Base-by-base conservation (phyloP, 2,888 invertebrate species). In the Dromius quadrimaculatus region DNA sequence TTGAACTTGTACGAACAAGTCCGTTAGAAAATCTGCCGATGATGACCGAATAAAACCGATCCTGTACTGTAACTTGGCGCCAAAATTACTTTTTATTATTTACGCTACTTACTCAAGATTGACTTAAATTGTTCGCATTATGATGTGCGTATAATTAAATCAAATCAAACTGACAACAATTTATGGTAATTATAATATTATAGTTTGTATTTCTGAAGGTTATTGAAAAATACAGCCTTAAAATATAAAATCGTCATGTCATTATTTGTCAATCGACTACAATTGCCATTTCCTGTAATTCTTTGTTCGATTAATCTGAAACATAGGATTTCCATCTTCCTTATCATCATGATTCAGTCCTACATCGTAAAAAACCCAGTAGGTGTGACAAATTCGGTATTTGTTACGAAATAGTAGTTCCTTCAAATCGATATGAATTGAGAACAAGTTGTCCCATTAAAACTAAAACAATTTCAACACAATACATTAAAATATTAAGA, bases 91-190 rank as follows among this genome's bases (percentile, higher is more conserved):
- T 32, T 32, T 32, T 32, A 9, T 6, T 32, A 32, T 32, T 32
- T 32, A 5, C 9, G 32, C 32, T 32, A 9, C 9, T 32, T 32
- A 32, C 32, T n/a, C n/a, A n/a, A n/a, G n/a, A n/a, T n/a, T n/a
- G n/a, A n/a, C n/a, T n/a, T n/a, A n/a, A n/a, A n/a, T 32, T 32
- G 32, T 32, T 32, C 32, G 5, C 9, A 32, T 32, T 32, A 32
- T 32, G 5, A 6, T 32, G 32, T 32, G 9, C 32, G 9, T 32
- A 32, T 32, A n/a, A n/a, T n/a, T n/a, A n/a, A 36, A 54, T 20
- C 20, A 19, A 65, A 65, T 65, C 22, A 65, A 36, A 50, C 36
- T 65, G 65, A 13, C 65, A 65, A 65, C 47, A 64, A 32, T 50
- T 62, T 54, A 28, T 54, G 17, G 17, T 41, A 38, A 22, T 59